Conservation (phyloP, 2,888 invertebrate species). For the Aradus depressus region DNA sequence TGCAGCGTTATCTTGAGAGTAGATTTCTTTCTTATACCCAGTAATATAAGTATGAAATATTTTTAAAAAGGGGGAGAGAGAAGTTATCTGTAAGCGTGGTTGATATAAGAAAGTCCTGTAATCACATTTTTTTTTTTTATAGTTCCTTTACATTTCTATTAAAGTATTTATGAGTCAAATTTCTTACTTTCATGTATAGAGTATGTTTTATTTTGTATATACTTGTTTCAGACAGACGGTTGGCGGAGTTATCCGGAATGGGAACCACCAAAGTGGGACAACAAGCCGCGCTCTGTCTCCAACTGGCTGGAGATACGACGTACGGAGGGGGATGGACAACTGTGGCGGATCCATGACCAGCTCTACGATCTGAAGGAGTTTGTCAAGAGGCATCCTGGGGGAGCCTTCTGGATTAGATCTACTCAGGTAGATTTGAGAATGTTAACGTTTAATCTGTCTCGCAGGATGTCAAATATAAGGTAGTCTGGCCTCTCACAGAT, state of each 20-base stretch:
- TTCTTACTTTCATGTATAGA: too few species aligned
- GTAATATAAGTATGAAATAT: too few species aligned
- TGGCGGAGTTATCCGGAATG: constrained; percentile 34
- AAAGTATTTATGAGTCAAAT: too few species aligned
- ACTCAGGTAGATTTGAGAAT: constrained; percentile 34
- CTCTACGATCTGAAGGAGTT: constrained; percentile 79
- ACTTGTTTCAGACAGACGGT: constrained; percentile 5
- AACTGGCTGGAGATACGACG: constrained; percentile 55
- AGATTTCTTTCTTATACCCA: too few species aligned
- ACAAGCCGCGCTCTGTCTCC: constrained; percentile 39
- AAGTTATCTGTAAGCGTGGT: too few species aligned
- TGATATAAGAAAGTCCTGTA: too few species aligned
- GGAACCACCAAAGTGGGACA: constrained; percentile 44
- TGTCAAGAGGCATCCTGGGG: constrained; percentile 72
- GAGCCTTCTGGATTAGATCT: constrained; percentile 54
- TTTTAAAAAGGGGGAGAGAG: too few species aligned
- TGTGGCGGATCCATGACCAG: constrained; percentile 64
- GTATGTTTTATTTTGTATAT: too few species aligned
- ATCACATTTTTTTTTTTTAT: too few species aligned
- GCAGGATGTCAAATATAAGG: background rate
- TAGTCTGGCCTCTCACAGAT: too few species aligned
- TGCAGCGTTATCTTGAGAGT: too few species aligned
- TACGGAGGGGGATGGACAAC: constrained; percentile 57
- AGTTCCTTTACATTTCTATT: too few species aligned
- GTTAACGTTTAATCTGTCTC: background rate